These are phyloP conservation scores for Henricia sp. DNA, from an alignment of 53 echinoderm and acorn worm species.

Conservation along the genomic window DNA sequence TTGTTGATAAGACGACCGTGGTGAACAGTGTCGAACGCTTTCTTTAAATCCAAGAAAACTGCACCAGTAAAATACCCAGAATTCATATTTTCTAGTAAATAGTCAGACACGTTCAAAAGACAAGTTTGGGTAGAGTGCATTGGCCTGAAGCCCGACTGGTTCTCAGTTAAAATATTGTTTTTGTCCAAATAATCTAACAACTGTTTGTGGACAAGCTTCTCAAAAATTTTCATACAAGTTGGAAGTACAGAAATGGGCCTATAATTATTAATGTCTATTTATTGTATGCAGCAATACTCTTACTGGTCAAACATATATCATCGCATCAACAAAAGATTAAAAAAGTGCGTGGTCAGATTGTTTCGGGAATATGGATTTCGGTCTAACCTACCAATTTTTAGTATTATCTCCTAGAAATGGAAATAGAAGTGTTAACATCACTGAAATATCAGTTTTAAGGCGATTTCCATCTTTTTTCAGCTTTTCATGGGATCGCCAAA, in stretches of 20 bases:
- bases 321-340: too few relatives aligned
- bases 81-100: conserved; percentile 24
- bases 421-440: too few relatives aligned
- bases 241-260: conserved; percentile 13
- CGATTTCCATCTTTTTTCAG: too few relatives aligned
- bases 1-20: conserved; percentile 25
- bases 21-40: conserved; percentile 22
- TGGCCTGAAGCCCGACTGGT: conserved; percentile 50
- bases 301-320: too few relatives aligned
- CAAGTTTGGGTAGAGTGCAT: conserved; percentile 27
- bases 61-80: conserved; percentile 29
- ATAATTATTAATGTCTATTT: neutral
- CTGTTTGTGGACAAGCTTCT: conserved; percentile 22
- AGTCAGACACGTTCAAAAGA: conserved; percentile 21
- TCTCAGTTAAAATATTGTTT: conserved; percentile 4
- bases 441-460: too few relatives aligned
- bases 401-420: too few relatives aligned
- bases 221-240: conserved; percentile 12
- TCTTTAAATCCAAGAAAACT: conserved; percentile 23
- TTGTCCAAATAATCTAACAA: neutral
- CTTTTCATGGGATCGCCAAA: too few relatives aligned
- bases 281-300: too few relatives aligned
- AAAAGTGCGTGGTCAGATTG: too few relatives aligned
- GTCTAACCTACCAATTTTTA: too few relatives aligned
- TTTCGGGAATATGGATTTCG: too few relatives aligned